Evolutionary conservation across 2,113 vertebrate genomes (phyloP), one percentile per base, ranked within the genome.

Genomic region (Oryzias melastigma): DNA sequence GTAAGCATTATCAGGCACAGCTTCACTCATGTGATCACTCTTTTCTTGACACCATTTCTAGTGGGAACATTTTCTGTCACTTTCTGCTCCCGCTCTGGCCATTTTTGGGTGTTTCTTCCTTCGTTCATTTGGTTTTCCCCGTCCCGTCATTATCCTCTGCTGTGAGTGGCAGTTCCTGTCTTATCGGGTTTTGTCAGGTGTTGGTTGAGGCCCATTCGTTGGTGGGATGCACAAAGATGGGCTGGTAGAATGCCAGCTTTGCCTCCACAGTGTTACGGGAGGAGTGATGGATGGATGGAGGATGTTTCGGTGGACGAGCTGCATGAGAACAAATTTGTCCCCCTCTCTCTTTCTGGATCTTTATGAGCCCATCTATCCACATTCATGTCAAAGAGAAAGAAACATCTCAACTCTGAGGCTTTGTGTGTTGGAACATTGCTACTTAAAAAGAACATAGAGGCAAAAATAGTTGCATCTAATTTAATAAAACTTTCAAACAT

Each of bases 121-220:
- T 63, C 24, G 46, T 71, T 63, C 52, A 43, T 80, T 70, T 63
- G 62, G 24, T 55, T 68, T 65, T 62, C 44, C 61, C 48, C 68
- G 61, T 69, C 49, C 56, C 73, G 67, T 71, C 77, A 80, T 83
- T 82, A 80, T 84, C 46, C 52, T 49, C 64, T 80, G 66, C 53
- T 29, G 40, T 49, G 49, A 71, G 35, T 64, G 64, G 71, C 61
- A 62, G 75, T 50, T 81, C 69, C 52, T 43, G 78, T 77, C 82
- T 90, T 90, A 89, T 89, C 87, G 73, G 59, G n/a, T 54, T 68
- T 68, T 79, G 77, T 83, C 86, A 86, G 86, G 73, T 86, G 85
- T 61, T 52, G 66, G 62, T 73, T 81, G 53, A 80, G 85, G 68
- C 67, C 68, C 81, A 74, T 81, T 84, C 70, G 68, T 62, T n/a